Conservation (phyloP, 1,140 invertebrate species). For the Cherax destructor region DNA sequence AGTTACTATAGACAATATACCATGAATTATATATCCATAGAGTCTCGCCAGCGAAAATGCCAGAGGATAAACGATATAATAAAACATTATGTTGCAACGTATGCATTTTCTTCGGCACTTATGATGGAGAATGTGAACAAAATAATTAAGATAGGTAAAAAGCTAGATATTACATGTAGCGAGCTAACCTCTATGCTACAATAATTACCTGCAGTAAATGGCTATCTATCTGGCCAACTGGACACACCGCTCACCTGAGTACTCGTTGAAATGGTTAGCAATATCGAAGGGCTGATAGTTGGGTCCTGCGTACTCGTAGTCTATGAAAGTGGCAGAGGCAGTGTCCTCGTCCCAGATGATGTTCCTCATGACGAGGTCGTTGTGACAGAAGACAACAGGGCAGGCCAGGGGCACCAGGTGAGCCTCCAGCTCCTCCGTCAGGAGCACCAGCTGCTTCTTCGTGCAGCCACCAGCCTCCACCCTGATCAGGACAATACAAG, state of each 20-base stretch:
- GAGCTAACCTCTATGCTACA: too few relatives aligned
- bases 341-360: conserved; percentile 86
- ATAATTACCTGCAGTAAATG: too few relatives aligned
- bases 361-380: conserved; percentile 96
- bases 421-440: conserved; percentile 83
- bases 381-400: conserved; percentile 96
- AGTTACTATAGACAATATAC: too few relatives aligned
- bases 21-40: too few relatives aligned
- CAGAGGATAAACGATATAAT: too few relatives aligned
- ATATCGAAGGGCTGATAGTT: conserved; percentile 98
- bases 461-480: conserved; percentile 83
- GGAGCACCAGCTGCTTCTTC: conserved; percentile 81
- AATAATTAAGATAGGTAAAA: too few relatives aligned
- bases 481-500: conserved; percentile 75
- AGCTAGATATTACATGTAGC: too few relatives aligned
- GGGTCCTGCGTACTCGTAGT: conserved; percentile 96
- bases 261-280: conserved; percentile 98
- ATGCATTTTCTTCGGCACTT: too few relatives aligned
- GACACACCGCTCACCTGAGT: conserved; percentile 83
- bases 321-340: conserved; percentile 90
- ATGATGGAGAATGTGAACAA: too few relatives aligned
- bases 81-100: too few relatives aligned
- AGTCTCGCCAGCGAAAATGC: too few relatives aligned
- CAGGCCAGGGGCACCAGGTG: conserved; percentile 82
- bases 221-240: too few relatives aligned